Evolutionary conservation across 2,113 vertebrate genomes (phyloP).

Genomic region (Xiphias gladius): DNA sequence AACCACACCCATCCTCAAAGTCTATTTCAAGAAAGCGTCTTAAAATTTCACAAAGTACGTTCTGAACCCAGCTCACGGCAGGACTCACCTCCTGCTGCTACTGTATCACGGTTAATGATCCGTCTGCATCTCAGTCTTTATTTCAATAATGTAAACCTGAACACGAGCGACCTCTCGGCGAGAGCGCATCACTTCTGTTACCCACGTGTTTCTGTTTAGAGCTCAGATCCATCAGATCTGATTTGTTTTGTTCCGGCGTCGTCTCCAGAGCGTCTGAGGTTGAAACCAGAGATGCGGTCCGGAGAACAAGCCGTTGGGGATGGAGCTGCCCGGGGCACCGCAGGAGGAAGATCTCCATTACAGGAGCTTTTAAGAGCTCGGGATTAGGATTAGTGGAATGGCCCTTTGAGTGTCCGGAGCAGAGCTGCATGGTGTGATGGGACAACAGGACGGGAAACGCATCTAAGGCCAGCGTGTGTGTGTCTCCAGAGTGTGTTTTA

Average conservation of each 20-base stretch:
- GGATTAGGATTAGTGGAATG: slow-evolving; percentile 68
- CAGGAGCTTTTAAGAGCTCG: slow-evolving; percentile 73
- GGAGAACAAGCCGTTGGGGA: neutral
- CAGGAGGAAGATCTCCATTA: slow-evolving; percentile 56
- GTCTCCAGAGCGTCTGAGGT: slow-evolving; percentile 5
- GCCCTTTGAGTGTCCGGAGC: slow-evolving; percentile 50
- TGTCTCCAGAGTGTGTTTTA: neutral
- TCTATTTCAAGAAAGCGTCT: no score
- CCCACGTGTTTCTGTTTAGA: neutral
- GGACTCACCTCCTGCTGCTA: no score
- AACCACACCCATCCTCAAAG: no score
- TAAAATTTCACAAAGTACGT: no score
- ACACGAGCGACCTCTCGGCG: no score
- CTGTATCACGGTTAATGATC: no score
- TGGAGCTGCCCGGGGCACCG: slow-evolving; percentile 23
- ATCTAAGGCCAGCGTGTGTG: neutral
- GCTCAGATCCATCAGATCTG: neutral
- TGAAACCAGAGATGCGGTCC: slow-evolving; percentile 40
- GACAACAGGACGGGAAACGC: slow-evolving; percentile 47
- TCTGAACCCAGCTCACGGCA: no score
- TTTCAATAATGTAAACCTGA: no score
- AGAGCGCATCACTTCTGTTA: no score
- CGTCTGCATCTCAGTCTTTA: no score
- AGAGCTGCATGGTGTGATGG: slow-evolving; percentile 10
- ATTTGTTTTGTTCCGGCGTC: neutral